Base-by-base conservation (phyloP, 2,888 invertebrate genomes). In the Neuroscelio doddi region DNA sequence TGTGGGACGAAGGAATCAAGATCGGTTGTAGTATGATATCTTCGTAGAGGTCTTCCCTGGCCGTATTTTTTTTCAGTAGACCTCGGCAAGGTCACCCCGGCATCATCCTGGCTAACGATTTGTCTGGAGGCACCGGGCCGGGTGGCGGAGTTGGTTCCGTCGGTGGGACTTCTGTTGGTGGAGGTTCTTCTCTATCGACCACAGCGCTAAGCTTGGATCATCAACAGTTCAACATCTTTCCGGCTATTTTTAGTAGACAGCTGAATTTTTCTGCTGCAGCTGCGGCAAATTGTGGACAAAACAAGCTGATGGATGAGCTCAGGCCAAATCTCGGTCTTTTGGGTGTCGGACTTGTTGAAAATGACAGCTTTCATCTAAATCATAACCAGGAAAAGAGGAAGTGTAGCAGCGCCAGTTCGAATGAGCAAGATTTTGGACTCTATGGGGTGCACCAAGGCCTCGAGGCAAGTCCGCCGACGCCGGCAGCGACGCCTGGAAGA, bases 151-250 rank as follows among this genome's bases (percentile, higher is more conserved):
- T 92, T 90, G 92, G 93, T 91, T 90, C 93, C 91, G 91, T 93
- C 92, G 87, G 90, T 89, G 87, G 90, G 89, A 85, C 90, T 90
- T 88, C 92, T 83, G 82, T 86, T 82, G 86, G 87, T 87, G 77
- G 79, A 69, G 82, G 77, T 36, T 81, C 79, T 42, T 82, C 79
- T 41, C 71, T 79, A 58, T 81, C 86, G 78, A 89, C 88, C 77
- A 86, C 87, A 80, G 87, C 87, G 78, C 88, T 89, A 77, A 88
- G 88, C 74, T 76, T 84, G 53, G 89, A 89, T 75, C 91, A 90
- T 70, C 93, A 93, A 83, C 94, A 94, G 87, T 94, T 94, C 88
- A 94, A 94, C 88, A 95, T 95, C 80, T 94, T 95, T 86, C 94
- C 94, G 77, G 94, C 94, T 64, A 94, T 94, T 83, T 95, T 95